Conservation (phyloP, 2,113 vertebrate species). For the Dasyornis broadbenti region DNA sequence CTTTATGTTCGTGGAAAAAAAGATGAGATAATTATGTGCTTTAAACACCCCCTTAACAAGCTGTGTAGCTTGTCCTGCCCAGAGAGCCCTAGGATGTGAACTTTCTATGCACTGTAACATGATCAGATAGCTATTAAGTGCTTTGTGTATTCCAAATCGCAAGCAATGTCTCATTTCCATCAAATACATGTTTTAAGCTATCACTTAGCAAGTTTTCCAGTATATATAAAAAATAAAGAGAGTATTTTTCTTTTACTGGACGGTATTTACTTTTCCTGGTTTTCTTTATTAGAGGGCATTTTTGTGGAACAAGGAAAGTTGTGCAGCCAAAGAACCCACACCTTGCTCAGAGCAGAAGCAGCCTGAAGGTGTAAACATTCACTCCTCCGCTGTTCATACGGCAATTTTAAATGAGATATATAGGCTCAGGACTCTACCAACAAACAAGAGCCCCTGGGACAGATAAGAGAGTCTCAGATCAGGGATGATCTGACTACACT, state of each 20-base stretch:
- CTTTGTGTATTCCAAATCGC: not conserved
- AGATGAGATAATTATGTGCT: not conserved
- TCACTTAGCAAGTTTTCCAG: not conserved
- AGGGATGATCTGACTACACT: not conserved
- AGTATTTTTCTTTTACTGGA: not conserved
- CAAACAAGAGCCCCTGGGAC: not conserved
- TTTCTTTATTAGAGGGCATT: not conserved
- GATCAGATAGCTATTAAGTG: not conserved
- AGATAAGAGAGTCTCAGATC: not conserved
- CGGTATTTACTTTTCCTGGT: not conserved
- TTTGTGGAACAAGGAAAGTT: not conserved
- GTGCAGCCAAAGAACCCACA: rapidly evolving
- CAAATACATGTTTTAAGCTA: not conserved
- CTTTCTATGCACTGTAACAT: not conserved
- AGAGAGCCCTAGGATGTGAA: not conserved
- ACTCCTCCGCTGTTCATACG: not conserved
- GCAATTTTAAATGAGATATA: not conserved
- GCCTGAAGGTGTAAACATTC: not conserved
- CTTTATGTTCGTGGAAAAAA: not conserved
- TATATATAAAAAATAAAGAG: not conserved
- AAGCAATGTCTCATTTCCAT: not conserved
- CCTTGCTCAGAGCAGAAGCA: not conserved
- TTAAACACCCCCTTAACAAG: not conserved
- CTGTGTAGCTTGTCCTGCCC: not conserved
- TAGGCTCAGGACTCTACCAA: not conserved